Conservation (phyloP, 2,888 invertebrate species). For the Andrena praecox region DNA sequence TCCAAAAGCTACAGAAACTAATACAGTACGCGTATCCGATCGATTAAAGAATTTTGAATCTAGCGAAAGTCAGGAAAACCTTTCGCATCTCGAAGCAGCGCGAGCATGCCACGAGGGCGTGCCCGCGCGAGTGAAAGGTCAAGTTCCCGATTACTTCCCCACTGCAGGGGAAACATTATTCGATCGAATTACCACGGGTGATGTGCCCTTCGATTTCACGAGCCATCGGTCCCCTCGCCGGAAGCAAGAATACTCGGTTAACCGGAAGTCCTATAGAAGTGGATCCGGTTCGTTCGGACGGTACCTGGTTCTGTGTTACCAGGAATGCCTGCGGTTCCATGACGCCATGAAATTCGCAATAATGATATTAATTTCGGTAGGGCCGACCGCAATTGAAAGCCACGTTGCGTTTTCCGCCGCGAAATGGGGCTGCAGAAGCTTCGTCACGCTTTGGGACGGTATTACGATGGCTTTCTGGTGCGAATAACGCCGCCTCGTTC, state of each 20-base stretch:
- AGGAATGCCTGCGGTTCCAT: constrained; percentile 64
- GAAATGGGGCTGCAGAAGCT: background rate
- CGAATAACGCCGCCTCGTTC: background rate
- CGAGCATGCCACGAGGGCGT: background rate
- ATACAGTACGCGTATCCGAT: background rate
- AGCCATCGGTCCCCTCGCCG: constrained; percentile 64
- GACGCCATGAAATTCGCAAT: constrained; percentile 46
- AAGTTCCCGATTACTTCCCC: constrained; percentile 40
- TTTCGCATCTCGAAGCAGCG: background rate
- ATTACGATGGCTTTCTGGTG: constrained; percentile 12
- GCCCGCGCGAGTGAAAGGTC: constrained; percentile 4
- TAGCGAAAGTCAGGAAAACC: background rate
- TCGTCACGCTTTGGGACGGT: background rate
- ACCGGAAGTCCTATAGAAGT: constrained; percentile 64
- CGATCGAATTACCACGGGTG: constrained; percentile 61
- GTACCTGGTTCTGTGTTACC: constrained; percentile 50
- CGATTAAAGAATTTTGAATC: background rate
- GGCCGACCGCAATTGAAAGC: constrained; percentile 15
- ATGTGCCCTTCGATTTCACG: constrained; percentile 69
- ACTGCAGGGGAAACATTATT: constrained; percentile 32
- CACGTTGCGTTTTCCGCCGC: background rate
- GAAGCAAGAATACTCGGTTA: constrained; percentile 66
- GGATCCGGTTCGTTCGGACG: constrained; percentile 55
- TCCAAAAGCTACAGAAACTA: background rate
- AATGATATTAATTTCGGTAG: constrained; percentile 32